Evolutionary conservation across 2,888 invertebrate species (phyloP), one percentile per base, ranked within the genome.

Genomic region (Eupithecia inturbata): DNA sequence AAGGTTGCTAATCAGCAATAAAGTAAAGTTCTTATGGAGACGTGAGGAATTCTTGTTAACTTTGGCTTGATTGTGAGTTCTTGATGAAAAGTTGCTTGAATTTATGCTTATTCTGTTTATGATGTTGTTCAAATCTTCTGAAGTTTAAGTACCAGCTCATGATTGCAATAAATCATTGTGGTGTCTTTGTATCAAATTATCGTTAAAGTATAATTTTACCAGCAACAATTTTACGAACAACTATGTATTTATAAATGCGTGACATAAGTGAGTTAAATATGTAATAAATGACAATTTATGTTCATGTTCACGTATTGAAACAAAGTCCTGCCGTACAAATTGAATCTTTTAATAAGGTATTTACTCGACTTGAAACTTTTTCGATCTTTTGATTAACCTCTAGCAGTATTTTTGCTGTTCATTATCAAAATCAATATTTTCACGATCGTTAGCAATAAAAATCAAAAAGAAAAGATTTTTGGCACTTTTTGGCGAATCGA

Each of bases 21-120:
- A 81, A 80, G 79, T 79, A 74, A 81, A 79, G 79, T 79, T 85
- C 82, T 39, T 66, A 39, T 66, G 66, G 14, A 62, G 62, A 62
- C 80, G 77, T 80, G 78, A 74, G 75, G 79, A 78, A 79, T 81
- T 82, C 81, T 73, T 69, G 74, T 66, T 76, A 68, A 75, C 72
- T 81, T 67, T 26, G 26, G 71, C 77, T 81, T 76, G 81, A 82
- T 81, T 82, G 79, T 82, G 78, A 81, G 76, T 80, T 33, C 82
- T 84, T 66, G 82, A 81, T 81, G 77, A 70, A 36, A 76, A 74
- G 71, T 78, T 75, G 79, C 83, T 83, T 78, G 82, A 49, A 66
- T 66, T 77, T 80, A 76, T 76, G 45, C 36, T 69, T 64, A 79
- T 62, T 66, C 26, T 66, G 39, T 39, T 39, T 26, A 26, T 41